These are phyloP conservation scores for Lutjanus argentimaculatus DNA, from an alignment of 2,797 vertebrate genomes.

Conservation along the genomic window DNA sequence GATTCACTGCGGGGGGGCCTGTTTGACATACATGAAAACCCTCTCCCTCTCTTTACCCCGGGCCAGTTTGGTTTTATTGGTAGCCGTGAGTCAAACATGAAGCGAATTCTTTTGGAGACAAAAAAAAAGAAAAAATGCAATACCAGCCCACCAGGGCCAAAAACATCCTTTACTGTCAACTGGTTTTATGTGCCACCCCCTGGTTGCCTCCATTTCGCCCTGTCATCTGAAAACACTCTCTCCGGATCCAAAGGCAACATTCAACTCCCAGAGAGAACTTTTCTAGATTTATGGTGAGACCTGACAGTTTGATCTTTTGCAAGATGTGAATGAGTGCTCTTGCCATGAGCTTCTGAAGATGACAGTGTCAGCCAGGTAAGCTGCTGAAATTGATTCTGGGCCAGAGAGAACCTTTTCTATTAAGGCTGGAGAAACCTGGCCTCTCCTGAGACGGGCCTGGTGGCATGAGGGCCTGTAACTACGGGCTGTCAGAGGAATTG, in stretches of 20 bases:
- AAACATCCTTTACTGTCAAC: constrained; percentile 18
- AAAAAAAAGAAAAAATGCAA: neutral
- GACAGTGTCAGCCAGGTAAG: constrained; percentile 13
- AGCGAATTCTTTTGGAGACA: neutral
- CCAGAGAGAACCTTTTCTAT: constrained; percentile 4
- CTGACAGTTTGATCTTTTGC: constrained; percentile 36
- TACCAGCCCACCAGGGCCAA: constrained; percentile 10
- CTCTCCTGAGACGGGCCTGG: neutral
- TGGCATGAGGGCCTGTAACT: neutral
- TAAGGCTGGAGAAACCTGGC: constrained; percentile 1
- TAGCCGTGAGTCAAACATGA: constrained; percentile 21
- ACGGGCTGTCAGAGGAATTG: neutral
- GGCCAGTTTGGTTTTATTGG: constrained; percentile 17
- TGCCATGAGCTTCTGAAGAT: constrained; percentile 16
- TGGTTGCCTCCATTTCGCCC: constrained; percentile 4
- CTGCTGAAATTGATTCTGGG: constrained; percentile 31
- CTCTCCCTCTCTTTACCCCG: constrained; percentile 13
- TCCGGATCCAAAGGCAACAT: constrained; percentile 5
- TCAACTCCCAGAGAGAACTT: constrained; percentile 10
- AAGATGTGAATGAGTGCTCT: constrained; percentile 27
- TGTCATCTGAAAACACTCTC: neutral
- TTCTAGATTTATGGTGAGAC: constrained; percentile 12
- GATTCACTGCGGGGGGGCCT: constrained; percentile 5
- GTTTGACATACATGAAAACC: constrained; percentile 22
- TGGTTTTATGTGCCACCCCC: constrained; percentile 24